phyloP scores from a whole-genome alignment of 2,888 invertebrate species.

The Capitulum mitella region DNA sequence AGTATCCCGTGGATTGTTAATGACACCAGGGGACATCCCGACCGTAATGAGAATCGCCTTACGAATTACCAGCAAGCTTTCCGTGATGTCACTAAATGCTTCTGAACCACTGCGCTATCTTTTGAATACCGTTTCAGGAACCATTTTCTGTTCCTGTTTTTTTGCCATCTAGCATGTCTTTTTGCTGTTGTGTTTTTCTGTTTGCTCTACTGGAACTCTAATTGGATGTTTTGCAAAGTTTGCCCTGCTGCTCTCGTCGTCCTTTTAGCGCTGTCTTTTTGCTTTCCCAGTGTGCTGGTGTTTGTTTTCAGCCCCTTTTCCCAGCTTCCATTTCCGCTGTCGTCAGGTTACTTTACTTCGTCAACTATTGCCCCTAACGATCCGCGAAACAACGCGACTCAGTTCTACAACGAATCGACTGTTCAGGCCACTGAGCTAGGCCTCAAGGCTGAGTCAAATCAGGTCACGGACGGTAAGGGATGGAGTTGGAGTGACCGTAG shows the following conservation, averaged over 20 bases:
- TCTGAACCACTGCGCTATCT: no score
- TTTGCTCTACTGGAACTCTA: background rate
- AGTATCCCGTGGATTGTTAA: no score
- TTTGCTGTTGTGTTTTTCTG: background rate
- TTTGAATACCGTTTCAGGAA: no score
- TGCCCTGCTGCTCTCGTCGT: background rate
- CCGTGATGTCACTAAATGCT: no score
- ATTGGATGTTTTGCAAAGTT: background rate
- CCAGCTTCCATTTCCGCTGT: background rate
- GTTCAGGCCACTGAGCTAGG: background rate
- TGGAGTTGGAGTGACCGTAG: no score
- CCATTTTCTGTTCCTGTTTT: no score
- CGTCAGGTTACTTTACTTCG: background rate
- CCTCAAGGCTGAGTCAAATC: background rate
- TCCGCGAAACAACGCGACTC: background rate
- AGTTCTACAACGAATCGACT: background rate
- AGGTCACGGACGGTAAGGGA: background rate
- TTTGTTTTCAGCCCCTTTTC: background rate
- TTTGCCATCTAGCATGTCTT: background rate
- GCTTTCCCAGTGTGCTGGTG: background rate
- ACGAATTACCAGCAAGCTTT: no score
- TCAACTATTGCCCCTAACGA: background rate
- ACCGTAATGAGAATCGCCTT: no score
- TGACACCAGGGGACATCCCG: no score
- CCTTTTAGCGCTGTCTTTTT: background rate